Base-by-base conservation (phyloP, 2,797 vertebrate species). In the Telmatherina bonti region DNA sequence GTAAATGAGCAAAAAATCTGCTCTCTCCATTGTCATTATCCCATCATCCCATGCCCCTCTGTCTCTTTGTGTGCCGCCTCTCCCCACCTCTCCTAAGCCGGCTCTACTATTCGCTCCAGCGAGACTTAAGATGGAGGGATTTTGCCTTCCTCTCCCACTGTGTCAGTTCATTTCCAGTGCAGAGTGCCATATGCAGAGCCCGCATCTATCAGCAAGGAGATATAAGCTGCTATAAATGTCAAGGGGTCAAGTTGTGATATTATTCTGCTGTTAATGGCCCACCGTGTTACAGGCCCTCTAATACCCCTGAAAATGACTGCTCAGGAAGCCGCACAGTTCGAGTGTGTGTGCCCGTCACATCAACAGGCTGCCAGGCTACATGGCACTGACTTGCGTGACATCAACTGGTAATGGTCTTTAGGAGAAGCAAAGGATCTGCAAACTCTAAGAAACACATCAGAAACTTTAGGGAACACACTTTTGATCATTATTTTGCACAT, bases 161-260 rank as follows among this genome's bases (percentile, higher is more conserved):
- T 71, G 82, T 68, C 64, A 58, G 76, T 89, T 88, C 85, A 85
- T 85, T 88, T 86, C 77, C 84, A 85, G 81, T 47, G 62, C 77
- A 76, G 62, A 70, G 64, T 1, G 68, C 63, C 55, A 49, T 43
- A 66, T 53, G 67, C 79, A 61, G 64, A 74, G 82, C 57, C 73
- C 0, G 72, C 70, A 52, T 88, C 85, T 82, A 88, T 90, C 89
- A 86, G 84, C 82, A 16, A 63, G 78, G 70, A 87, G 84, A 88
- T 85, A 85, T 89, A 89, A 90, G 89, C 89, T 81, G 81, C 78
- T 80, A 33, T 70, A 74, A 83, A 85, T 49, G 87, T 84, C 86
- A 84, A 73, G 70, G 52, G 90, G 89, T 91, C 90, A 89, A 88
- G 80, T 79, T 75, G 86, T 88, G 87, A 88, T 90, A 90, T 87